phyloP scores from a whole-genome alignment of 2,797 vertebrate species.

The Halcyon smyrnensis region DNA sequence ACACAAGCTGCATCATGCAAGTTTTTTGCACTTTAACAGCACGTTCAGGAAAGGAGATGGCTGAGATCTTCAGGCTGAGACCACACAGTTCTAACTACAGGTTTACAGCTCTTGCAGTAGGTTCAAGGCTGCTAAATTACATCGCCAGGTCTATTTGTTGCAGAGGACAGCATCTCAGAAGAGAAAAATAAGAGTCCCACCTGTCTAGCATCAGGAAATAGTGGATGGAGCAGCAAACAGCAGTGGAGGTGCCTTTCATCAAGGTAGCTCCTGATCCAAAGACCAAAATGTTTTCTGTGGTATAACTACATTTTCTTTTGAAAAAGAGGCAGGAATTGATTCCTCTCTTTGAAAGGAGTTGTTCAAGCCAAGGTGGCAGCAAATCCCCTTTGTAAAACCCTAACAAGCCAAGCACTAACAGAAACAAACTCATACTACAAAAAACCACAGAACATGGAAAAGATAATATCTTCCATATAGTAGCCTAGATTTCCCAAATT shows the following conservation, averaged over 20 bases:
- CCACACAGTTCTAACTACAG: not conserved
- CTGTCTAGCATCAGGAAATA: not conserved
- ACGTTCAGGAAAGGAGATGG: rapidly evolving
- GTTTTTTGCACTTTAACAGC: not conserved
- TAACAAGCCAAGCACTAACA: not conserved
- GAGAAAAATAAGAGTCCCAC: not conserved
- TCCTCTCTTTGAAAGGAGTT: not conserved
- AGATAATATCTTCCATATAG: not conserved
- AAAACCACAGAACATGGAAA: not conserved
- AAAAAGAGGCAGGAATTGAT: not conserved
- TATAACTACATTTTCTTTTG: not conserved
- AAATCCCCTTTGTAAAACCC: not conserved
- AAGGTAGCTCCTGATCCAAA: not conserved
- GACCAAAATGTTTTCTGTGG: not conserved
- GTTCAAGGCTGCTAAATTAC: not conserved
- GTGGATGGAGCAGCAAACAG: not conserved
- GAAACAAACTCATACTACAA: not conserved
- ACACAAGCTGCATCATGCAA: not conserved
- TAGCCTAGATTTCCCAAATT: not conserved
- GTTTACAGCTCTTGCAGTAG: not conserved
- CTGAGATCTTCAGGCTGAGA: not conserved
- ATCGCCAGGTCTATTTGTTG: not conserved
- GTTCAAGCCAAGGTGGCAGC: not conserved
- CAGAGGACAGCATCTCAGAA: not conserved
- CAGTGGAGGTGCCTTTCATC: not conserved